phyloP scores from a whole-genome alignment of 2,888 invertebrate genomes.

The Lepidochrysops patricia region DNA sequence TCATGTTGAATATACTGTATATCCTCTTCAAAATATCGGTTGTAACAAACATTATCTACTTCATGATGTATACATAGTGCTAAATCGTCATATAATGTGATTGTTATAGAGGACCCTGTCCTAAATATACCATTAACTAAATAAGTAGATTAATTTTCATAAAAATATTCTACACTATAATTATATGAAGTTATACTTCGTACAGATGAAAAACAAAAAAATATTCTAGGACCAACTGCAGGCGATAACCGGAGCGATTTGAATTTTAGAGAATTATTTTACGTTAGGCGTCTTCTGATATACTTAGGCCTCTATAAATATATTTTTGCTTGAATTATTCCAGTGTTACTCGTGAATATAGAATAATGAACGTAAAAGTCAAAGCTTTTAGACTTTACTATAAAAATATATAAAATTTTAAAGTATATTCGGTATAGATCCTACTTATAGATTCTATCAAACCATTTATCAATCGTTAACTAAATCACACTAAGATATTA shows the following conservation, averaged over 20 bases:
- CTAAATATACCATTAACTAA: not conserved
- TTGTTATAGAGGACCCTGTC: slow-evolving; percentile 8
- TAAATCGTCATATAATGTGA: slow-evolving; percentile 9
- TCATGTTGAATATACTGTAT: not conserved
- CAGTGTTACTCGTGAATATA: slow-evolving; percentile 16
- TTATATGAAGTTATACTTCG: not conserved
- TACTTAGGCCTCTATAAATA: slow-evolving; percentile 21
- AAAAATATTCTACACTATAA: slow-evolving; percentile 1
- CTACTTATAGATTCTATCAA: slow-evolving; percentile 21
- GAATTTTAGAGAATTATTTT: slow-evolving; percentile 22
- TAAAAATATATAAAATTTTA: slow-evolving; percentile 8
- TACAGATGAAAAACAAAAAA: not conserved
- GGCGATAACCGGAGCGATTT: slow-evolving; percentile 19
- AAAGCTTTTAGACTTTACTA: slow-evolving; percentile 4
- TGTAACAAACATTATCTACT: not conserved
- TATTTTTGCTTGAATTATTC: slow-evolving; percentile 16
- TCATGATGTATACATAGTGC: not conserved
- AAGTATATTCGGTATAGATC: slow-evolving; percentile 14
- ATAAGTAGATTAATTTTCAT: slow-evolving; percentile 10
- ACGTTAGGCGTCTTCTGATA: slow-evolving; percentile 18
- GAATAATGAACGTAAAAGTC: not conserved
- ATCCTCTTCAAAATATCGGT: not conserved
- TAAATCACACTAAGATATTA: slow-evolving; percentile 14
- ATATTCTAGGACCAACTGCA: slow-evolving; percentile 27
- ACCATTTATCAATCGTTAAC: slow-evolving; percentile 19